Percentiles rank a stretch among this genome's conserved stretches.
phyloP scores from a whole-genome alignment of 2,113 vertebrate genomes.

The Trogon melanurus region DNA sequence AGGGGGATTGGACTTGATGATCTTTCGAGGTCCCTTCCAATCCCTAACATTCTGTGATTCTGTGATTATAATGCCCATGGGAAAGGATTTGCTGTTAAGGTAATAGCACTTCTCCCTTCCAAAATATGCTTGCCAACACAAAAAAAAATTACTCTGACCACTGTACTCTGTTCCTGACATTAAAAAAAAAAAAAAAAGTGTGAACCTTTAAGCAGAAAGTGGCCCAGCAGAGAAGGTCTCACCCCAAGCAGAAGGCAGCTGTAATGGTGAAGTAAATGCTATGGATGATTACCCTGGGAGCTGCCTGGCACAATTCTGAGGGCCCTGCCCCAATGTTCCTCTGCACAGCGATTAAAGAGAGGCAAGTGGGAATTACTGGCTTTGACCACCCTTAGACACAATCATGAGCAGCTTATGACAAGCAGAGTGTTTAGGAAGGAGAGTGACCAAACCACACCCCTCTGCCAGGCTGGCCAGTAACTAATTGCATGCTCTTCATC shows the following conservation, averaged over 20 bases:
- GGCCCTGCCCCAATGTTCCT: neutral
- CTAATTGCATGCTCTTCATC: neutral
- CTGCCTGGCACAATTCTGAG: neutral
- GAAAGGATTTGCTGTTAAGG: neutral
- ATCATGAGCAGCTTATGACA: rapidly evolving
- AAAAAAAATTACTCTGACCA: neutral
- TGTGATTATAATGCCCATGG: neutral
- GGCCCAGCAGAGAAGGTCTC: neutral
- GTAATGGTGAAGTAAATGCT: rapidly evolving
- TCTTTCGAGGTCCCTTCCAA: no score
- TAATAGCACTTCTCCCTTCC: neutral
- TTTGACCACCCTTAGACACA: neutral
- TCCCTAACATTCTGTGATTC: no score
- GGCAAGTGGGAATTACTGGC: neutral
- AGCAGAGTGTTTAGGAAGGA: neutral
- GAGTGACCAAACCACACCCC: rapidly evolving
- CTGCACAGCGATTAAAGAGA: neutral
- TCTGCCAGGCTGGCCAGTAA: neutral
- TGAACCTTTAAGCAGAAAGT: neutral
- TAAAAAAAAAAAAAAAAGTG: neutral
- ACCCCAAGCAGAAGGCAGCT: neutral
- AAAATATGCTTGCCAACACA: neutral
- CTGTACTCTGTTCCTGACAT: neutral
- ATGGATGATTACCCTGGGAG: neutral
- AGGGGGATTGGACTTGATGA: no score